phyloP scores from a whole-genome alignment of 2,797 vertebrate species.

The Pantherophis alleghaniensis region DNA sequence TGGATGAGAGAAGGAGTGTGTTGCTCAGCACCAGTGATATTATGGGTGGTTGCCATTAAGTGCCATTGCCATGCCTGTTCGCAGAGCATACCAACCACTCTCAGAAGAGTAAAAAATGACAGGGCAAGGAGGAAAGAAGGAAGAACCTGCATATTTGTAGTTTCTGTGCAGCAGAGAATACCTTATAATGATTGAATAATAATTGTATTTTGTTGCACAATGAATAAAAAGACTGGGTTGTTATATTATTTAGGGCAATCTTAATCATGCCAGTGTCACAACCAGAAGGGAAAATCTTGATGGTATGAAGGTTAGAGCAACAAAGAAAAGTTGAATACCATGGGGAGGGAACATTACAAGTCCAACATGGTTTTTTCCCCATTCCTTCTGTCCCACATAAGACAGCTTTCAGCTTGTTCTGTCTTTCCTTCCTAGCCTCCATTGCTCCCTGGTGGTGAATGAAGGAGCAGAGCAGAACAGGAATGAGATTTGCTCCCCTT shows the following conservation, averaged over 20 bases:
- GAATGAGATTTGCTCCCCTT: conserved; percentile 65
- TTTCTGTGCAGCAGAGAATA: not conserved
- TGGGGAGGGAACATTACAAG: not conserved
- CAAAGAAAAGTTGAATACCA: not conserved
- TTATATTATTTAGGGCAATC: not conserved
- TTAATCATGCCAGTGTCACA: not conserved
- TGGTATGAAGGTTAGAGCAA: not conserved
- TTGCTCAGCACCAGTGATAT: not conserved
- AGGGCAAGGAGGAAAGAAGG: not conserved
- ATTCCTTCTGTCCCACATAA: not conserved
- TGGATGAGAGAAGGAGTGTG: not conserved
- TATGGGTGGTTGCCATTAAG: not conserved
- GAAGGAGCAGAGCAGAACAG: conserved; percentile 61
- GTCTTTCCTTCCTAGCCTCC: conserved; percentile 52
- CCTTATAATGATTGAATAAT: not conserved
- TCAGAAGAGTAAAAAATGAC: not conserved
- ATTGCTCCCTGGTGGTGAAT: conserved; percentile 58
- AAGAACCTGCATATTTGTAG: not conserved
- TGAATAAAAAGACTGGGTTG: not conserved
- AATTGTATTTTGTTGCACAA: not conserved
- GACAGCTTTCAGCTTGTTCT: not conserved
- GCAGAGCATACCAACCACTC: not conserved
- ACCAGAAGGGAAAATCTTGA: not conserved
- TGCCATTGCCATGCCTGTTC: not conserved
- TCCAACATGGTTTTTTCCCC: not conserved